phyloP scores from a whole-genome alignment of 2,113 vertebrate genomes.

The Rhineura floridana region DNA sequence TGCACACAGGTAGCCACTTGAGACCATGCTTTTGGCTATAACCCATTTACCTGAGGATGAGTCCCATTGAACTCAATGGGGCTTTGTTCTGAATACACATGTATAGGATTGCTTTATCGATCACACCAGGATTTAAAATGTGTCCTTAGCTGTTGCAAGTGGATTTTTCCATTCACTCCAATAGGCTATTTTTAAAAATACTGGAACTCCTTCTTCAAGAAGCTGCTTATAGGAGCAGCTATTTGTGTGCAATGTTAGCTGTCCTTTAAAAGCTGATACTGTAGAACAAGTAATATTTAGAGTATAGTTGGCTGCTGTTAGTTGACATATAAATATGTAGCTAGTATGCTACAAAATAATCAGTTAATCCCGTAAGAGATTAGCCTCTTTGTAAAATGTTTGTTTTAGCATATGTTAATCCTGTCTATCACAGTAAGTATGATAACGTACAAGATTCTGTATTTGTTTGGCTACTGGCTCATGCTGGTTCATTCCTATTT shows the following conservation, averaged over 20 bases:
- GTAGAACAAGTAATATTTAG: neutral
- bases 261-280: neutral
- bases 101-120: neutral
- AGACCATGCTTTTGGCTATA: neutral
- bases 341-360: neutral
- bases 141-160: neutral
- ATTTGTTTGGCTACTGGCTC: neutral
- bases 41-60: neutral
- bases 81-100: neutral
- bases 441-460: neutral
- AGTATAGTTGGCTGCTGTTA: neutral
- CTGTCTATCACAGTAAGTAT: neutral
- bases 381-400: constrained; percentile 19
- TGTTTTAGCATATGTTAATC: constrained; percentile 4
- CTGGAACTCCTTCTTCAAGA: neutral
- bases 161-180: neutral
- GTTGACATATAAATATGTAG: neutral
- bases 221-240: neutral
- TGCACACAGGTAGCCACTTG: neutral
- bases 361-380: neutral
- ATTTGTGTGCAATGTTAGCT: neutral
- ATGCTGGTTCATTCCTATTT: neutral
- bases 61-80: too few species aligned
- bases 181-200: neutral
- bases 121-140: neutral